phyloP scores from a whole-genome alignment of 2,888 invertebrate genomes.

The Strigamia transsilvanica region DNA sequence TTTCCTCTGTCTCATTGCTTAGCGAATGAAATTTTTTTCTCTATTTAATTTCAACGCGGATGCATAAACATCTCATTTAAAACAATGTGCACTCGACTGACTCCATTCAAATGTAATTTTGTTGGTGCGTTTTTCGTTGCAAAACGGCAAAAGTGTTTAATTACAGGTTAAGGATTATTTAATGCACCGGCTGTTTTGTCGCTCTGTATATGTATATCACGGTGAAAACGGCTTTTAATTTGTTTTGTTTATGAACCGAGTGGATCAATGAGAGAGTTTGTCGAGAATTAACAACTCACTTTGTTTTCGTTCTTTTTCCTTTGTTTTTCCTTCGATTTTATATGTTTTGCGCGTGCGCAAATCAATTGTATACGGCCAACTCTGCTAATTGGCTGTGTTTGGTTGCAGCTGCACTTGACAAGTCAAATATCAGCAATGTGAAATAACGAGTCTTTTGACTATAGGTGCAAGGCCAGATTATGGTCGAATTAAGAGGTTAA shows the following conservation, averaged over 20 bases:
- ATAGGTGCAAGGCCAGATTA: conserved; percentile 48
- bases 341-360: conserved; percentile 44
- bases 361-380: conserved; percentile 40
- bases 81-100: conserved; percentile 50
- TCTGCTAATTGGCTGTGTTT: conserved; percentile 47
- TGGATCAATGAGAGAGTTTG: conserved; percentile 42
- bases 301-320: background rate
- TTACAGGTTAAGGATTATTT: conserved; percentile 52
- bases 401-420: conserved; percentile 49
- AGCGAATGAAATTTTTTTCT: conserved; percentile 42
- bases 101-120: conserved; percentile 41
- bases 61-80: conserved; percentile 53
- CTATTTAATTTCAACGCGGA: background rate
- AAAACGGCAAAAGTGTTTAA: conserved; percentile 51
- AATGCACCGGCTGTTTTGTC: conserved; percentile 40
- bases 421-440: conserved; percentile 29
- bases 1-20: background rate
- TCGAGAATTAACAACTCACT: conserved; percentile 24
- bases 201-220: background rate
- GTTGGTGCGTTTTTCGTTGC: conserved; percentile 14
- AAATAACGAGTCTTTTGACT: conserved; percentile 49
- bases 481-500: conserved; percentile 42
- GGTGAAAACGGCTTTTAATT: conserved; percentile 23
- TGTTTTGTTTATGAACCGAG: conserved; percentile 33
- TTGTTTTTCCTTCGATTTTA: conserved; percentile 5